Conservation (phyloP, 2,888 invertebrate genomes). For the Zygogramma bicolorata region DNA sequence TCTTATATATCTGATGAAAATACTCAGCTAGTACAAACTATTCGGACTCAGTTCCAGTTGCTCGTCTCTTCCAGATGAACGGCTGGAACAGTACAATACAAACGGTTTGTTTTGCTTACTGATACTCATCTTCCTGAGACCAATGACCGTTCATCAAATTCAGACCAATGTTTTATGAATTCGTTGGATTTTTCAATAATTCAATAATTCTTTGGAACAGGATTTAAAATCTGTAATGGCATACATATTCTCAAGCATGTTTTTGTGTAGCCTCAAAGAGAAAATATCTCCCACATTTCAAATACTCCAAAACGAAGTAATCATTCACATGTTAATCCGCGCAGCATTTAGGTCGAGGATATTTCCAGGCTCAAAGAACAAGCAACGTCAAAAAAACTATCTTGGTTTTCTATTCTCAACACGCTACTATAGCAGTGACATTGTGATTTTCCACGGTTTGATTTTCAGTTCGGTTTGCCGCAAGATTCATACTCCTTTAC, state of each 20-base stretch:
- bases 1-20: too few species aligned
- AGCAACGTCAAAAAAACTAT: constrained; percentile 15
- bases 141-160: too few species aligned
- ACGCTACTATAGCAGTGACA: constrained; percentile 28
- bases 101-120: too few species aligned
- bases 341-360: constrained; percentile 12
- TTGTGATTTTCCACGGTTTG: constrained; percentile 34
- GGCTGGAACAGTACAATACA: too few species aligned
- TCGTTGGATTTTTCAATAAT: too few species aligned
- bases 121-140: too few species aligned
- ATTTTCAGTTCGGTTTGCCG: constrained; percentile 34
- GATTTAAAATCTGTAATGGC: too few species aligned
- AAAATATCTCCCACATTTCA: background rate
- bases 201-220: too few species aligned
- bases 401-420: constrained; percentile 20
- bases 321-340: background rate
- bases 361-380: constrained; percentile 13
- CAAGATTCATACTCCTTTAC: constrained; percentile 31
- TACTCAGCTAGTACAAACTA: too few species aligned
- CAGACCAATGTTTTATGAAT: too few species aligned
- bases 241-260: background rate
- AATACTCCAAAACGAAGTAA: background rate
- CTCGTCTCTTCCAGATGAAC: too few species aligned
- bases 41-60: too few species aligned
- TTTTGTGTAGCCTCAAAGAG: background rate